Percentiles rank a stretch among this genome's conserved stretches.
Conservation (phyloP, 2,888 invertebrate genomes). For the Drosophila anceps region DNA sequence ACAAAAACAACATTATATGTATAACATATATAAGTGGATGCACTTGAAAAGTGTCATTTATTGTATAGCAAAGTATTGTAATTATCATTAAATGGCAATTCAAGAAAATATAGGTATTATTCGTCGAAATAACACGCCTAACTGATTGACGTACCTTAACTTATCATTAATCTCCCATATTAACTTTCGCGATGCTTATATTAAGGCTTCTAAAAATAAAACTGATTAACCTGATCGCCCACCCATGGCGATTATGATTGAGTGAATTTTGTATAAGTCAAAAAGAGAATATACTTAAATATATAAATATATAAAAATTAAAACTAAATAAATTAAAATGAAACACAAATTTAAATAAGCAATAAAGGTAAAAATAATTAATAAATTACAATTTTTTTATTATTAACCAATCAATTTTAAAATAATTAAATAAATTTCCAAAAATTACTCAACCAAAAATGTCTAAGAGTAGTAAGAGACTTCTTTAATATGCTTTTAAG, state of each 20-base stretch:
- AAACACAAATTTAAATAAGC: not conserved
- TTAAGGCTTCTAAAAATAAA: not conserved
- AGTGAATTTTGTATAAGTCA: not conserved
- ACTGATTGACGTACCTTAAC: slow-evolving; percentile 7
- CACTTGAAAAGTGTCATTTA: not conserved
- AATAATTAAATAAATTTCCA: too few relatives aligned
- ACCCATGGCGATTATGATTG: not conserved
- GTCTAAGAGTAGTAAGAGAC: too few relatives aligned
- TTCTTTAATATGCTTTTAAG: too few relatives aligned
- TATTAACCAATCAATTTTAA: too few relatives aligned
- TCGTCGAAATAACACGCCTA: slow-evolving; percentile 14
- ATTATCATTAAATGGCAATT: not conserved
- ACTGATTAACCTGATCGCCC: slow-evolving; percentile 4
- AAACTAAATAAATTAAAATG: not conserved
- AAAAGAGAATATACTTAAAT: too few relatives aligned
- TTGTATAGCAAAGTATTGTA: not conserved
- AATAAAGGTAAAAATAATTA: not conserved
- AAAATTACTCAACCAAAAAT: too few relatives aligned
- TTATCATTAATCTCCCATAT: not conserved
- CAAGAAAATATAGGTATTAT: not conserved
- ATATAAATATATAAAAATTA: not conserved
- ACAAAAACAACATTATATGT: not conserved
- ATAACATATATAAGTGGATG: not conserved
- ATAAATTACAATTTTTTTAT: too few relatives aligned
- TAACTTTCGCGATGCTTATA: not conserved